phyloP scores from a whole-genome alignment of 2,888 invertebrate genomes.

The Ichneumoninae sp. region DNA sequence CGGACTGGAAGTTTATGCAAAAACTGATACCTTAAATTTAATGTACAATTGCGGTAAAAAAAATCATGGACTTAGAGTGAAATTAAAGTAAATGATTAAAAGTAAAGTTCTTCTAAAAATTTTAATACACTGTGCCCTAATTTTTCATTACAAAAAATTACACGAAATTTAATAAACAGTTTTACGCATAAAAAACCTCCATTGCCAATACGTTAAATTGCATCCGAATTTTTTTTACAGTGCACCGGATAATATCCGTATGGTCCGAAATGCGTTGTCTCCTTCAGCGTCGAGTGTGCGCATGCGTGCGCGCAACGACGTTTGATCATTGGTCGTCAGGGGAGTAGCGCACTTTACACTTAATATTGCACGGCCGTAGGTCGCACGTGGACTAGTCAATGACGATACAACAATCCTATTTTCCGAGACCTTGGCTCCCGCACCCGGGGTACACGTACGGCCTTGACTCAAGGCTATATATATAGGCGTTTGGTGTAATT shows the following conservation, averaged over 20 bases:
- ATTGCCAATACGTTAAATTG: too few species aligned
- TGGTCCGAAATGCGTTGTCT: neutral
- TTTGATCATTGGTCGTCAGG: neutral
- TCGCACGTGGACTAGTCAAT: neutral
- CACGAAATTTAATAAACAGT: too few species aligned
- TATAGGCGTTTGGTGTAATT: neutral
- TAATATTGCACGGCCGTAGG: constrained; percentile 8
- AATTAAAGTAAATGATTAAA: too few species aligned
- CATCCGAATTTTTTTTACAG: too few species aligned
- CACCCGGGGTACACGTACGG: constrained; percentile 1
- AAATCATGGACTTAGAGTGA: too few species aligned
- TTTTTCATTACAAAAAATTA: too few species aligned
- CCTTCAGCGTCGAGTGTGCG: neutral
- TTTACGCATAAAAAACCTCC: too few species aligned
- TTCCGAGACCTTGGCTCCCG: neutral
- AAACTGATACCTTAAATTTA: too few species aligned
- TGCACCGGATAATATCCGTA: neutral
- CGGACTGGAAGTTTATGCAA: too few species aligned
- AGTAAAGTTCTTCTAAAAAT: too few species aligned
- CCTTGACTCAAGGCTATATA: neutral
- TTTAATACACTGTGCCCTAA: too few species aligned
- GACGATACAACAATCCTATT: neutral
- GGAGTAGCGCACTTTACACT: neutral
- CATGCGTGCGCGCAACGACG: neutral
- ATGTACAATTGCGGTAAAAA: too few species aligned